Evolutionary conservation across 2,113 vertebrate species (phyloP).

Genomic region (Scytalopus superciliaris): DNA sequence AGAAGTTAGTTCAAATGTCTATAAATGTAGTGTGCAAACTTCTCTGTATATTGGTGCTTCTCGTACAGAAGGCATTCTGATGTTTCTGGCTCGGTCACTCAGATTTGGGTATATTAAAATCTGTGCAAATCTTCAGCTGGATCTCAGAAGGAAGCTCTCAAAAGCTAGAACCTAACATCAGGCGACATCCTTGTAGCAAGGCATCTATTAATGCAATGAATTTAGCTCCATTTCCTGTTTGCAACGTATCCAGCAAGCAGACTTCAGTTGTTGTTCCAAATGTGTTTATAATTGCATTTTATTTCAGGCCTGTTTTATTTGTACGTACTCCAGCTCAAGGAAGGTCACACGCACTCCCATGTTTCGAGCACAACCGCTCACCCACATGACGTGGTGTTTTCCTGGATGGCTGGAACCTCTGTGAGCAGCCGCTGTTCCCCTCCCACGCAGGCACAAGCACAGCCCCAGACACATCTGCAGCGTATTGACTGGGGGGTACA

Average conservation of each 20-base stretch:
- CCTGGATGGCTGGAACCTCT: not conserved
- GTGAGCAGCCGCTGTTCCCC: not conserved
- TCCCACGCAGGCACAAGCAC: not conserved
- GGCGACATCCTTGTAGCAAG: not conserved
- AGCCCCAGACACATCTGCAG: not conserved
- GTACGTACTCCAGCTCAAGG: not conserved
- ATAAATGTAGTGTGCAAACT: not conserved
- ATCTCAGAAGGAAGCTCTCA: not conserved
- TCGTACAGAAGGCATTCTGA: not conserved
- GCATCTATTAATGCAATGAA: not conserved
- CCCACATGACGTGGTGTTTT: not conserved
- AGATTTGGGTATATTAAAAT: not conserved
- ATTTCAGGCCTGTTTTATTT: conserved; percentile 27
- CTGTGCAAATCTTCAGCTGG: not conserved
- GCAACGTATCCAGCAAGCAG: not conserved
- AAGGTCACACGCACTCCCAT: not conserved
- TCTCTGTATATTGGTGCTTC: not conserved
- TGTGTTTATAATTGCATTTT: conserved; percentile 18
- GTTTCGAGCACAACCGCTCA: not conserved
- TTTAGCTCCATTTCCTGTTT: conserved; percentile 36
- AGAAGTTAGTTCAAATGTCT: not conserved
- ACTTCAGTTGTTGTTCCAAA: not conserved
- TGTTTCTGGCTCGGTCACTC: not conserved
- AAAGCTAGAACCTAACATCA: not conserved
- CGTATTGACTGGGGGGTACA: accelerated